Conservation (phyloP, 2,113 vertebrate species). For the Spea multiplicata region DNA sequence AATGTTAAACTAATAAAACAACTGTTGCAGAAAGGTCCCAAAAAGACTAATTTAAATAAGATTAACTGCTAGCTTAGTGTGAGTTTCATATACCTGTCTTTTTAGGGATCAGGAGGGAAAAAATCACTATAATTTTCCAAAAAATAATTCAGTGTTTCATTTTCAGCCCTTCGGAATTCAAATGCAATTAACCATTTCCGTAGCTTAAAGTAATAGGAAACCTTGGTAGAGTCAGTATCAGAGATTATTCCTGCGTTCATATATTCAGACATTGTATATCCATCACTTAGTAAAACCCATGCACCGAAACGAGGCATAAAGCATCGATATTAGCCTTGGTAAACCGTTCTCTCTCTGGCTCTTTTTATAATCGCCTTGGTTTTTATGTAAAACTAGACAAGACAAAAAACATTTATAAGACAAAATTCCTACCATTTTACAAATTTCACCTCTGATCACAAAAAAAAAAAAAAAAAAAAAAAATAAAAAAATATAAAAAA, state of each 20-base stretch:
- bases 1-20: constrained; percentile 44
- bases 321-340: too few relatives aligned
- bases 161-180: constrained; percentile 3
- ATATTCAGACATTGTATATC: too few relatives aligned
- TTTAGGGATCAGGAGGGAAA: constrained; percentile 27
- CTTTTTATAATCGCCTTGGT: too few relatives aligned
- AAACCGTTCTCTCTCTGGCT: too few relatives aligned
- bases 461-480: too few relatives aligned
- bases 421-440: too few relatives aligned
- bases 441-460: too few relatives aligned
- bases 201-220: background rate
- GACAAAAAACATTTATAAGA: too few relatives aligned
- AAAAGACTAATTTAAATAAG: constrained; percentile 47
- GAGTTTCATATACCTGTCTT: constrained; percentile 35
- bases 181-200: constrained; percentile 14
- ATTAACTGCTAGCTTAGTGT: constrained; percentile 44
- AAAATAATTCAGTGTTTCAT: background rate
- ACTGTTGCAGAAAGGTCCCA: constrained; percentile 46
- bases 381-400: too few relatives aligned
- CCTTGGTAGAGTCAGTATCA: background rate
- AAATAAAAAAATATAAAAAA: too few relatives aligned
- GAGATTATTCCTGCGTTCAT: background rate
- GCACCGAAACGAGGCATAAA: too few relatives aligned
- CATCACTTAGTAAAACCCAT: too few relatives aligned
- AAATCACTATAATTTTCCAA: constrained; percentile 13